Conservation (phyloP, 1,140 invertebrate species). For the Probaryconus sp. region DNA sequence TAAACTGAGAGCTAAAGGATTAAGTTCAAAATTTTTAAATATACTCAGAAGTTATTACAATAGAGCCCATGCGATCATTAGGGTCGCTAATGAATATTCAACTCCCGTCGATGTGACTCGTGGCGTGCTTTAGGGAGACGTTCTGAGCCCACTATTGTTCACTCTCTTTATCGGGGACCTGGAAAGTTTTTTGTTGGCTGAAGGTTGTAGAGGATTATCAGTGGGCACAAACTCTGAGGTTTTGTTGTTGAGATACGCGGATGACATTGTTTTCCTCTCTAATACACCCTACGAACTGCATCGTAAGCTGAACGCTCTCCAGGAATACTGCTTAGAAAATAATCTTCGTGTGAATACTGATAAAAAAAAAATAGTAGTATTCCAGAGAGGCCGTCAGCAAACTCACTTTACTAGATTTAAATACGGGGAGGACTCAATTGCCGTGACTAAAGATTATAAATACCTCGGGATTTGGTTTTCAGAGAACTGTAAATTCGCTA, state of each 20-base stretch:
- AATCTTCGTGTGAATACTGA: background rate
- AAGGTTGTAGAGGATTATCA: background rate
- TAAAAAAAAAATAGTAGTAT: constrained; percentile 5
- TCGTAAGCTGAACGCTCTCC: background rate
- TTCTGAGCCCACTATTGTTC: constrained; percentile 1
- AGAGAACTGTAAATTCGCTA: background rate
- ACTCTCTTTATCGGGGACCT: constrained; percentile 6
- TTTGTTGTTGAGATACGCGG: background rate
- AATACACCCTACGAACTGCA: background rate
- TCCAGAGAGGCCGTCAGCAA: background rate
- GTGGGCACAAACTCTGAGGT: background rate
- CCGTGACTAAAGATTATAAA: background rate
- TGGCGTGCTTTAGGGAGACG: constrained; percentile 1
- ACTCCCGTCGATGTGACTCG: background rate
- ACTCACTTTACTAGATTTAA: background rate
- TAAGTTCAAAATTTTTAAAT: constrained; percentile 7
- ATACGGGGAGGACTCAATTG: background rate
- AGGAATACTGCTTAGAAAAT: background rate
- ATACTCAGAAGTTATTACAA: background rate
- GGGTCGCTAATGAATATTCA: background rate
- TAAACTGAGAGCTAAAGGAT: background rate
- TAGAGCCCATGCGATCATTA: background rate
- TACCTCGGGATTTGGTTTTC: background rate
- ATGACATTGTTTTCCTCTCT: no score
- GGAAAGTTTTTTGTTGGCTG: background rate